Percentiles rank a stretch among this genome's conserved stretches.
These are phyloP conservation scores for Catharus fuscescens DNA, from an alignment of 2,113 vertebrate species.

Conservation along the genomic window DNA sequence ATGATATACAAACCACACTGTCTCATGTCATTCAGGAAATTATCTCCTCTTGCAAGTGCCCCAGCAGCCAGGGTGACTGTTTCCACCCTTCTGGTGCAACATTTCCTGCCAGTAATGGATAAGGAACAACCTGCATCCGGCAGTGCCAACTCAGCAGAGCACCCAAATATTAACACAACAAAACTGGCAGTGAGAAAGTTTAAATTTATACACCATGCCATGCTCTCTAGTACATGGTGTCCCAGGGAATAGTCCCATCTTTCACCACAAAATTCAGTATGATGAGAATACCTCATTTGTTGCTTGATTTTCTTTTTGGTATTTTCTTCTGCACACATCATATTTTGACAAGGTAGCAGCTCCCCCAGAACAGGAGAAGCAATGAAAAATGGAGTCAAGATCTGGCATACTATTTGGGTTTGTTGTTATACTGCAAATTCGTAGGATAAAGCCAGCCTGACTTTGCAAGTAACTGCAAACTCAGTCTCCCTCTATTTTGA, in stretches of 20 bases:
- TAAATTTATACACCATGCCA: not conserved
- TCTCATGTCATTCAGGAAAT: not conserved
- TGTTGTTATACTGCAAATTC: not conserved
- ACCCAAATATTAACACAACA: not conserved
- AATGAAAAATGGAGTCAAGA: not conserved
- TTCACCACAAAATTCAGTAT: not conserved
- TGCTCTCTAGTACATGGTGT: not conserved
- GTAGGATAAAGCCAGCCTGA: constrained; percentile 8
- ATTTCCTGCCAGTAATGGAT: constrained; percentile 21
- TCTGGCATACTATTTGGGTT: not conserved
- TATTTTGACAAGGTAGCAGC: constrained; percentile 19
- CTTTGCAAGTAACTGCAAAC: not conserved
- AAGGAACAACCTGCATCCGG: constrained; percentile 59
- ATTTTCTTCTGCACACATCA: not conserved
- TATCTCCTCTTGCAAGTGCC: constrained; percentile 16
- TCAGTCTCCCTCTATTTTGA: constrained; percentile 7
- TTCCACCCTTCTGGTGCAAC: constrained; percentile 40
- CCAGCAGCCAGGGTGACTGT: not conserved
- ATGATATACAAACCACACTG: not conserved
- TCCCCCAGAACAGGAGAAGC: not conserved
- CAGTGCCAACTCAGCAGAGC: constrained; percentile 27
- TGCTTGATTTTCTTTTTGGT: not conserved
- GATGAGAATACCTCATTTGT: not conserved
- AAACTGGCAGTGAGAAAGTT: not conserved
- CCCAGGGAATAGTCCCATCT: not conserved